Evolutionary conservation across 2,797 vertebrate genomes (phyloP), one percentile per base, ranked within the genome.

Genomic region (Halcyon badia): DNA sequence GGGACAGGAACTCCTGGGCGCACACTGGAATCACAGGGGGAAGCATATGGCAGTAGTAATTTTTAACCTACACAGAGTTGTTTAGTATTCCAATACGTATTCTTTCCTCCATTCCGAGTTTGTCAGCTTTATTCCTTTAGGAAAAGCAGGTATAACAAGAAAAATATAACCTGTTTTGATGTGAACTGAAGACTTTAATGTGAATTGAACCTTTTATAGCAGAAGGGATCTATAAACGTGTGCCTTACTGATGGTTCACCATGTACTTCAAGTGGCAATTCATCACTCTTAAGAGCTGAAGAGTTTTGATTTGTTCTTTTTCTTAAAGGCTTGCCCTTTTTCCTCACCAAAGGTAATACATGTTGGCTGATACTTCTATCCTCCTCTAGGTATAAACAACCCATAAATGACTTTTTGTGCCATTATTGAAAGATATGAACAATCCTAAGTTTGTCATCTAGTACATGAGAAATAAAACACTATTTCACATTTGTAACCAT

Each of bases 111-210:
- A 22, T n/a, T 71, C 39, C n/a, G 60, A 78, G 58, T 66, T 62
- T 49, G n/a, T 66, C 75, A 93, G 56, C 30, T 93, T 65, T 31
- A 73, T 49, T 89, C 39, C 64, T 90, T 87, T 14, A 84, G n/a
- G 68, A 73, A 78, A 89, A 94, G 57, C 22, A 70, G 19, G 11
- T 85, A 81, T 71, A 90, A 93, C 75, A 60, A 58, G 37, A 72
- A 64, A 93, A 89, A 83, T 73, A 89, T 8, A 87, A 95, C 93
- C 83, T 22, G 35, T 54, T 87, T 72, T 70, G 73, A 87, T 66
- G 69, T 7, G 14, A 95, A 87, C 41, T 60, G 56, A n/a, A 80
- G 42, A 81, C 65, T 49, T 82, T 1, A 79, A 65, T 21, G 46
- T 46, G 84, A 89, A 81, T 8, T 48, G 54, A 90, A 88, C 6